Evolutionary conservation across 2,797 vertebrate species (phyloP), one percentile per base, ranked within the genome.

Genomic region (Peromyscus nudipes): DNA sequence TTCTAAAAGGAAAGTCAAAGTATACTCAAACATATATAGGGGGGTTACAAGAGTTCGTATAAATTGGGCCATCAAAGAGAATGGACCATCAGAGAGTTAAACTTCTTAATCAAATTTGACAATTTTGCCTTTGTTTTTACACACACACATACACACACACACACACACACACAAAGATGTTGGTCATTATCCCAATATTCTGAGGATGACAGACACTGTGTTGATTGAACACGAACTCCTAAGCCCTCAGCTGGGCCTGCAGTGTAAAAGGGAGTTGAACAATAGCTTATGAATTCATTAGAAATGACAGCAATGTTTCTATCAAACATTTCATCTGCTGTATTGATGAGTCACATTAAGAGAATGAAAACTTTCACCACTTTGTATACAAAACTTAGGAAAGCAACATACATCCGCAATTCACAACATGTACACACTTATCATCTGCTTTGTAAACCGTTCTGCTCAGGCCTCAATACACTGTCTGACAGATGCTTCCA

Each of bases 281-380:
- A 98, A 97, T 92, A 97, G 97, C 67, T 97, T 96, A 98, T 96
- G 57, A 97, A 98, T 96, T 84, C 67, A 91, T 96, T 98, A 97
- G 95, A 92, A 96, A 97, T 92, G 95, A 97, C 89, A 95, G 88
- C 93, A 89, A 87, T 93, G 93, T 95, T 96, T 89, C 94, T 81
- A 96, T 96, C 92, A 98, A 96, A 95, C 97, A 96, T 97, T 96
- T 95, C 98, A 90, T 98, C 98, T 97, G 95, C 97, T 98, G 96
- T 93, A 94, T 93, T 96, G 96, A 92, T 96, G 97, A 98, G 65
- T 98, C 96, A 89, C 64, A 97, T 89, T 80, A 97, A 91, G 10
- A 97, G 97, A 96, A 96, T 96, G 92, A 96, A 98, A 98, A 98
- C 79, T 98, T 80, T 87, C 95, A 97, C 85, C 94, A 97, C 60